Conservation (phyloP, 2,888 invertebrate genomes). For the Pocota personata region DNA sequence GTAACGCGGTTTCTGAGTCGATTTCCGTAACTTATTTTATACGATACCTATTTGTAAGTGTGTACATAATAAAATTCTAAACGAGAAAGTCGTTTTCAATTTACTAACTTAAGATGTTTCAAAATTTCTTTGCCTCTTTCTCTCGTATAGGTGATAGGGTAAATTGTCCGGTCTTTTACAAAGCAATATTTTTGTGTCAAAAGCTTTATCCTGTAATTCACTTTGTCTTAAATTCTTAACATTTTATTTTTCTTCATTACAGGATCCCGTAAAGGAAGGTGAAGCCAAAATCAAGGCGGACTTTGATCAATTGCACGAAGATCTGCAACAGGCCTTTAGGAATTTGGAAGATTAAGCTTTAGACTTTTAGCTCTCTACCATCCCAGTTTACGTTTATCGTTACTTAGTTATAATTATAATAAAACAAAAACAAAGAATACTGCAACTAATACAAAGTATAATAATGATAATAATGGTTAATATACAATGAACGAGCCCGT, state of each 20-base stretch:
- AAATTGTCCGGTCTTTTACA: too few species aligned
- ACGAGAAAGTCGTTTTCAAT: too few species aligned
- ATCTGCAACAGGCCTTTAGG: slow-evolving; percentile 97
- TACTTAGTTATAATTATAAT: slow-evolving; percentile 65
- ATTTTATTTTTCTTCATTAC: slow-evolving; percentile 29
- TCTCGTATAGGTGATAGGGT: too few species aligned
- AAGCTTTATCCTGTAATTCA: too few species aligned
- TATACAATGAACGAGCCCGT: slow-evolving; percentile 58
- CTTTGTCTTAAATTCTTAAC: neutral
- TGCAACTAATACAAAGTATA: slow-evolving; percentile 18
- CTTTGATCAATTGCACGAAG: slow-evolving; percentile 97
- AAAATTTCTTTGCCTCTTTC: too few species aligned
- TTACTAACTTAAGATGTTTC: too few species aligned
- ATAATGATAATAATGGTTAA: slow-evolving; percentile 34
- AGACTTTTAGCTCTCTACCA: slow-evolving; percentile 59
- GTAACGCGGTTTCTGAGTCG: too few species aligned
- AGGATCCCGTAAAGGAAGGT: slow-evolving; percentile 99
- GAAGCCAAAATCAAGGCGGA: slow-evolving; percentile 98
- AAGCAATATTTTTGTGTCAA: too few species aligned
- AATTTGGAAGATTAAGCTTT: slow-evolving; percentile 95
- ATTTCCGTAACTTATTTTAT: too few species aligned
- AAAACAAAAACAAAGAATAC: slow-evolving; percentile 37
- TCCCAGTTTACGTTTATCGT: slow-evolving; percentile 72
- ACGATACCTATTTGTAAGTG: too few species aligned
- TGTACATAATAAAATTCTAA: too few species aligned